Percentiles rank a stretch among this genome's conserved stretches.
phyloP scores from a whole-genome alignment of 2,113 vertebrate species.

The Tapirus terrestris region DNA sequence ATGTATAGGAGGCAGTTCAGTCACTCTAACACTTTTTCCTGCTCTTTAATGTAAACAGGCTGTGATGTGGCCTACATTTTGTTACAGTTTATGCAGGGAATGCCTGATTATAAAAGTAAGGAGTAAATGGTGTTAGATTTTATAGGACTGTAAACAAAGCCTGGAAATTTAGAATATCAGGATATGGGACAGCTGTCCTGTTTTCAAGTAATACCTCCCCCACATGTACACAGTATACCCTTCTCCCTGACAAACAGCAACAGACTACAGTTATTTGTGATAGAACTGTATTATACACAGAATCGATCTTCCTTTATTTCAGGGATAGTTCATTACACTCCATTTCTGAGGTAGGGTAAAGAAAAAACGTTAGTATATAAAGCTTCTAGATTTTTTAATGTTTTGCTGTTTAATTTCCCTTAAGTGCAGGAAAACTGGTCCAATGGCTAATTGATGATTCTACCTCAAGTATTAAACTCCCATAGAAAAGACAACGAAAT shows the following conservation, averaged over 20 bases:
- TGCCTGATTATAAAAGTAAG: not conserved
- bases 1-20: not conserved
- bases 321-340: not conserved
- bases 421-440: not conserved
- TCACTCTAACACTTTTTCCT: not conserved
- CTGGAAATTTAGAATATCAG: not conserved
- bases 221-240: not conserved
- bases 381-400: not conserved
- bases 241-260: accelerated
- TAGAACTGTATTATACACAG: not conserved
- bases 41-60: not conserved
- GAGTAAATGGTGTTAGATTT: not conserved
- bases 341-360: not conserved
- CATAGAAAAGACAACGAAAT: not conserved
- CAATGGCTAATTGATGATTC: not conserved
- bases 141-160: not conserved
- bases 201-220: not conserved
- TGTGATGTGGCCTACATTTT: not conserved
- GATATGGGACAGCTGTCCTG: not conserved
- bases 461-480: not conserved
- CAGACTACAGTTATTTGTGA: not conserved
- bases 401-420: not conserved
- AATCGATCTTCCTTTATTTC: not conserved
- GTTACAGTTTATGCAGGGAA: not conserved
- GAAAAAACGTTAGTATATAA: not conserved